These are phyloP conservation scores for Crossaster papposus DNA, from an alignment of 53 echinoderm and acorn worm genomes.

Conservation along the genomic window DNA sequence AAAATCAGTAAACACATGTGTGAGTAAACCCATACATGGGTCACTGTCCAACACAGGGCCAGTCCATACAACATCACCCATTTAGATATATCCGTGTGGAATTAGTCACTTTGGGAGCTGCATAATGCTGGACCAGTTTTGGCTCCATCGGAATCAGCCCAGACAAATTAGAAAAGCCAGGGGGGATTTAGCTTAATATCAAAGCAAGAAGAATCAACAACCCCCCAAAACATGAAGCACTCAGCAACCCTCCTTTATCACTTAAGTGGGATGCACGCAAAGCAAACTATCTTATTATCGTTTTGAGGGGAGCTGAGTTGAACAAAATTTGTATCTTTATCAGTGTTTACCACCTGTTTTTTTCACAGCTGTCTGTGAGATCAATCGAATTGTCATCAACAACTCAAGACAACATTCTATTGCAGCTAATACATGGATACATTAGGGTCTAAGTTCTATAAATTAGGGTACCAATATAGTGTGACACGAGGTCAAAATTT, in stretches of 20 bases:
- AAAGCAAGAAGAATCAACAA: not conserved
- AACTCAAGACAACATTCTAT: not conserved
- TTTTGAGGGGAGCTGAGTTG: not conserved
- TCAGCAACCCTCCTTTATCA: not conserved
- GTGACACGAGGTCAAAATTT: too few species aligned
- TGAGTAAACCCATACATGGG: not conserved
- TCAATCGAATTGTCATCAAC: not conserved
- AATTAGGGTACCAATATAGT: too few species aligned
- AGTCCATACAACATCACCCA: not conserved
- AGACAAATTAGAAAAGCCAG: conserved; percentile 58
- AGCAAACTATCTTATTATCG: not conserved
- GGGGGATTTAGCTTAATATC: conserved; percentile 27
- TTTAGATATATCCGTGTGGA: conserved; percentile 37
- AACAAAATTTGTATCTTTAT: not conserved
- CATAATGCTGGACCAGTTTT: conserved; percentile 18
- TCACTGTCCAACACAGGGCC: conserved; percentile 19
- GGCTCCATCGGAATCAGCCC: conserved; percentile 46
- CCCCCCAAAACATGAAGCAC: not conserved
- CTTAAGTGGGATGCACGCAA: not conserved
- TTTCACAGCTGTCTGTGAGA: not conserved
- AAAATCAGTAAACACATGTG: not conserved
- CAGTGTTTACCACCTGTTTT: not conserved
- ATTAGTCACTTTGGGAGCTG: conserved; percentile 42
- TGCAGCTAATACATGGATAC: not conserved
- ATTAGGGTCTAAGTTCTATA: too few species aligned